Percentiles rank a stretch among this genome's conserved stretches.
These are phyloP conservation scores for Gasteruption jaculator DNA, from an alignment of 2,888 invertebrate genomes.

Conservation along the genomic window DNA sequence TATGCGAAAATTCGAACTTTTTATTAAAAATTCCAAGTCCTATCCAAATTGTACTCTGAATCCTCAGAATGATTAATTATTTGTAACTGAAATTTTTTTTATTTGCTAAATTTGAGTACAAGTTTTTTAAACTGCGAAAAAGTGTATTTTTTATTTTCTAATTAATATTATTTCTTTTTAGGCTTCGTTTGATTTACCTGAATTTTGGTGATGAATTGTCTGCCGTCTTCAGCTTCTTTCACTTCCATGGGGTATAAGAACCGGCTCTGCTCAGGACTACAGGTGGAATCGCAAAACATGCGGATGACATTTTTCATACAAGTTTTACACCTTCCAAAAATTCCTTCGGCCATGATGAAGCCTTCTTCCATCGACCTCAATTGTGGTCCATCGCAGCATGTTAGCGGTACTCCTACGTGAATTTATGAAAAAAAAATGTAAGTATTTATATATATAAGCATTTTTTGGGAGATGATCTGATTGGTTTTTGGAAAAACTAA, in stretches of 20 bases:
- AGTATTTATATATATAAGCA: background rate
- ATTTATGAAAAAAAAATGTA: background rate
- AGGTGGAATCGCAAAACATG: constrained; percentile 78
- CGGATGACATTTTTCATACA: constrained; percentile 74
- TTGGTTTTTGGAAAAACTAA: background rate
- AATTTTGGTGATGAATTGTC: constrained; percentile 24
- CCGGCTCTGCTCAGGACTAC: constrained; percentile 67
- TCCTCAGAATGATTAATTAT: too few relatives aligned
- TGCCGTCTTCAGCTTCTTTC: background rate
- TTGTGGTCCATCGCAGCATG: constrained; percentile 64
- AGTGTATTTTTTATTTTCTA: too few relatives aligned
- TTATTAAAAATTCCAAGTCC: too few relatives aligned
- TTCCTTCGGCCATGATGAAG: constrained; percentile 61
- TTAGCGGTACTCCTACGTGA: constrained; percentile 45
- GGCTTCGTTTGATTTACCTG: too few relatives aligned
- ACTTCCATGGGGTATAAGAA: constrained; percentile 52
- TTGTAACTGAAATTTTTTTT: too few relatives aligned
- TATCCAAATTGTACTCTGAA: too few relatives aligned
- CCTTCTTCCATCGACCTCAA: constrained; percentile 55
- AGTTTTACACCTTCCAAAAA: constrained; percentile 76
- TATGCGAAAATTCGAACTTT: too few relatives aligned
- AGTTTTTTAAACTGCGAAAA: too few relatives aligned
- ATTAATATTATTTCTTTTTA: too few relatives aligned
- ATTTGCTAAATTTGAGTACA: too few relatives aligned
- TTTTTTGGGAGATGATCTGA: background rate